These are phyloP conservation scores for Ceratotherium simum DNA, from an alignment of 2,113 vertebrate genomes.

Conservation along the genomic window DNA sequence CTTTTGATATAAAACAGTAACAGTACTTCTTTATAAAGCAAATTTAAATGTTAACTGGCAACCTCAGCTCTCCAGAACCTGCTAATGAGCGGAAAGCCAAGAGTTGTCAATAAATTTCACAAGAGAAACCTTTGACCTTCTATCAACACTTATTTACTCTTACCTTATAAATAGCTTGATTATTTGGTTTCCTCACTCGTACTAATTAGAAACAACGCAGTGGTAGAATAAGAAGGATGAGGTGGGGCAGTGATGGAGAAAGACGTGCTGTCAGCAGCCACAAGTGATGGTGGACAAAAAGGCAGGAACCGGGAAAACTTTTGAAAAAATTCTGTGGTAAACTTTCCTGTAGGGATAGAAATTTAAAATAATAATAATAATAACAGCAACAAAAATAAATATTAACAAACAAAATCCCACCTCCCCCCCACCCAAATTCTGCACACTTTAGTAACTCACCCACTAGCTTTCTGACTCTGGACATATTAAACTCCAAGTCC, in stretches of 20 bases:
- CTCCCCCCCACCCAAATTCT: not conserved
- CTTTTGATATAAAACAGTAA: not conserved
- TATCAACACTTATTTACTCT: not conserved
- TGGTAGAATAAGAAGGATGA: not conserved
- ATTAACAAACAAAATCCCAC: not conserved
- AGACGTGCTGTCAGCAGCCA: fast-evolving
- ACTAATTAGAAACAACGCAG: not conserved
- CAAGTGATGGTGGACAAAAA: not conserved
- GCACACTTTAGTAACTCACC: not conserved
- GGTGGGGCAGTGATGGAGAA: not conserved
- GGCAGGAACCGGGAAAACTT: not conserved
- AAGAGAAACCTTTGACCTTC: not conserved
- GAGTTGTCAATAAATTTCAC: not conserved
- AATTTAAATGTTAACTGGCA: not conserved
- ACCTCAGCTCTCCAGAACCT: not conserved
- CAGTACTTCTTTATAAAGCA: not conserved
- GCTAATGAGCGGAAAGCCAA: not conserved
- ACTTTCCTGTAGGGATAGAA: not conserved
- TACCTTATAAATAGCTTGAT: not conserved
- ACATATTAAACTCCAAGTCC: not conserved
- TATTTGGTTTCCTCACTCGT: not conserved
- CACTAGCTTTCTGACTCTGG: not conserved
- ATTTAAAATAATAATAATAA: not conserved
- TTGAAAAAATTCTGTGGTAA: not conserved
- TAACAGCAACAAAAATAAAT: not conserved